Percentiles rank a stretch among this genome's conserved stretches.
Conservation (phyloP, 1,140 invertebrate species). For the Hormaphis cornu region DNA sequence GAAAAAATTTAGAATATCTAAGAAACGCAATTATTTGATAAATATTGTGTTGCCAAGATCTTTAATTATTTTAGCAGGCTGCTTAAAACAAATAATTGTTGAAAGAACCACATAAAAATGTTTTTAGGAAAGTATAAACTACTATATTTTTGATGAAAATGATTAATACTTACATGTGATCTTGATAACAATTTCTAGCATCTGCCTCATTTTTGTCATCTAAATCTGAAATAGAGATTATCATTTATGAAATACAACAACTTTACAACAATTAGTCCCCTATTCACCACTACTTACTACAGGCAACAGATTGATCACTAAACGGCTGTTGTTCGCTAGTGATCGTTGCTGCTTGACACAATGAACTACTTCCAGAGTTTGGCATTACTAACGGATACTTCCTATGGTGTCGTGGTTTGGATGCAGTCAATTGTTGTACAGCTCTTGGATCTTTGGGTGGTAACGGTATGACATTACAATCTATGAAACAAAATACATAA, state of each 20-base stretch:
- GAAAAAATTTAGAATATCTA: no score
- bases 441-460: constrained; percentile 68
- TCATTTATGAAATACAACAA: no score
- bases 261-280: neutral
- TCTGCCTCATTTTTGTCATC: neutral
- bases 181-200: neutral
- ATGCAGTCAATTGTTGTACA: constrained; percentile 48
- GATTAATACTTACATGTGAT: neutral
- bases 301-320: neutral
- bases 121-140: no score
- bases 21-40: no score
- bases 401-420: constrained; percentile 65
- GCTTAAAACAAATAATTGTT: no score
- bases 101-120: no score
- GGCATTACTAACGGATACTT: constrained; percentile 83
- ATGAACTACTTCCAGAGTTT: neutral
- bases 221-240: neutral
- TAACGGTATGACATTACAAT: constrained; percentile 65
- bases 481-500: constrained; percentile 38
- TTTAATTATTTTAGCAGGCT: no score
- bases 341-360: neutral
- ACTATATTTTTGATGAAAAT: no score
- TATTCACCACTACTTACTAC: no score
- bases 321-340: neutral
- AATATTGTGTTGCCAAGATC: no score